phyloP scores from a whole-genome alignment of 2,113 vertebrate genomes.

The Bungarus multicinctus region DNA sequence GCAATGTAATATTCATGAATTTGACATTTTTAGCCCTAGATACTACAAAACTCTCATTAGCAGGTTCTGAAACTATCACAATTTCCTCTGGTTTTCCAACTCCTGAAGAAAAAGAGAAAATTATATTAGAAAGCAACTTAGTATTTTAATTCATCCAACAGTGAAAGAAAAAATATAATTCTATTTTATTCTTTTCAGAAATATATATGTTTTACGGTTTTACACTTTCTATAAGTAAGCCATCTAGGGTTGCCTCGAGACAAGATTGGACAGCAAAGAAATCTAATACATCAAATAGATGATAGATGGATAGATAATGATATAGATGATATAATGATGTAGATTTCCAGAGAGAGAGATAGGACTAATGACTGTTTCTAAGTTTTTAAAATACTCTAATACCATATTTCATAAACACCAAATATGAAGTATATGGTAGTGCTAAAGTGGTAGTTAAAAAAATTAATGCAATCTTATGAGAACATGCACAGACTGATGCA shows the following conservation, averaged over 20 bases:
- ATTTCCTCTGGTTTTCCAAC: slow-evolving; percentile 62
- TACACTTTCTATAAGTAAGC: neutral
- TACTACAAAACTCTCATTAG: slow-evolving; percentile 59
- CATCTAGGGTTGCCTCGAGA: neutral
- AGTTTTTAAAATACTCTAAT: neutral
- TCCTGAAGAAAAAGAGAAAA: slow-evolving; percentile 45
- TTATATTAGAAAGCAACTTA: neutral
- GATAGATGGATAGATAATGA: neutral
- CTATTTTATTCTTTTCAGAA: neutral
- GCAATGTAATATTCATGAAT: slow-evolving; percentile 51
- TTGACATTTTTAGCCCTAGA: slow-evolving; percentile 62
- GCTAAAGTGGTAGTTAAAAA: neutral
- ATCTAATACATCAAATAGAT: neutral
- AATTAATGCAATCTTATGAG: neutral
- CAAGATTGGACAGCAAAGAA: neutral
- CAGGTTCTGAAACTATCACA: slow-evolving; percentile 53
- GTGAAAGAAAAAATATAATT: neutral
- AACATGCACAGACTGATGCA: neutral
- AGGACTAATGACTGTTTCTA: neutral
- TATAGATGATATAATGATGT: too few species aligned
- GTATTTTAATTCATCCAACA: neutral
- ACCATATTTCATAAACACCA: neutral
- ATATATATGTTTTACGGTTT: neutral
- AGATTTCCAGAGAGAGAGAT: neutral
- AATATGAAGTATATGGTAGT: neutral